Conservation (phyloP, 1,140 invertebrate species). For the Leptinotarsa undecemlineata region DNA sequence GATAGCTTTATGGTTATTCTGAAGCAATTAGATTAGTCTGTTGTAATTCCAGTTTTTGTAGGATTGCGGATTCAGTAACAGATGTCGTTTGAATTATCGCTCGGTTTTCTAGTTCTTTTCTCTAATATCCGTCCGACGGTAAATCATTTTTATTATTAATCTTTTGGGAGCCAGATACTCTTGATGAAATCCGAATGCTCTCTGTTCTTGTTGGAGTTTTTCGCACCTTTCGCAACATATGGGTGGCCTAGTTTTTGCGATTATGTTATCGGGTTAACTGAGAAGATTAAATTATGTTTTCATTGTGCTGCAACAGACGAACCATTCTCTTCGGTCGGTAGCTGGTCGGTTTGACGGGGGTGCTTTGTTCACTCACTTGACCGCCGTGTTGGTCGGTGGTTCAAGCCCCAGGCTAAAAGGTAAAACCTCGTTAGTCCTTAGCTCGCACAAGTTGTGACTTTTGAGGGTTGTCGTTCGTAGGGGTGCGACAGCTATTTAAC, state of each 20-base stretch:
- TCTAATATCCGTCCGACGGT: slow-evolving; percentile 27
- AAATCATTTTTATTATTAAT: slow-evolving; percentile 35
- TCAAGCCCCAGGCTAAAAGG: too few relatives aligned
- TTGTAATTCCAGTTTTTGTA: slow-evolving; percentile 52
- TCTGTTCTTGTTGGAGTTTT: not conserved
- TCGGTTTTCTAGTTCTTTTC: slow-evolving; percentile 30
- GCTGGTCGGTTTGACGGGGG: too few relatives aligned
- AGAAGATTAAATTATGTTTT: too few relatives aligned
- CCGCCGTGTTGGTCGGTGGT: too few relatives aligned
- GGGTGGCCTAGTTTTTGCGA: not conserved
- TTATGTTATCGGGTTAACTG: not conserved
- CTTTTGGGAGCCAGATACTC: slow-evolving; percentile 14
- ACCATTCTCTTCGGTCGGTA: too few relatives aligned
- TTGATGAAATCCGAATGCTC: slow-evolving; percentile 2
- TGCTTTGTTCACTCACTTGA: too few relatives aligned
- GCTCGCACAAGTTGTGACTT: too few relatives aligned
- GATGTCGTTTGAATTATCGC: slow-evolving; percentile 51
- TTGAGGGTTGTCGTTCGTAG: too few relatives aligned
- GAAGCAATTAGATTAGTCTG: slow-evolving; percentile 54
- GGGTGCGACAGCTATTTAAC: too few relatives aligned
- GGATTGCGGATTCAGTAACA: slow-evolving; percentile 45
- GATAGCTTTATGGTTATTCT: slow-evolving; percentile 53
- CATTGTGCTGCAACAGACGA: too few relatives aligned
- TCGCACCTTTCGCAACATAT: slow-evolving; percentile 1
- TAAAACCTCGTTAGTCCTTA: too few relatives aligned